phyloP scores from a whole-genome alignment of 2,888 invertebrate genomes.

The Scelioninae gen. 2 region DNA sequence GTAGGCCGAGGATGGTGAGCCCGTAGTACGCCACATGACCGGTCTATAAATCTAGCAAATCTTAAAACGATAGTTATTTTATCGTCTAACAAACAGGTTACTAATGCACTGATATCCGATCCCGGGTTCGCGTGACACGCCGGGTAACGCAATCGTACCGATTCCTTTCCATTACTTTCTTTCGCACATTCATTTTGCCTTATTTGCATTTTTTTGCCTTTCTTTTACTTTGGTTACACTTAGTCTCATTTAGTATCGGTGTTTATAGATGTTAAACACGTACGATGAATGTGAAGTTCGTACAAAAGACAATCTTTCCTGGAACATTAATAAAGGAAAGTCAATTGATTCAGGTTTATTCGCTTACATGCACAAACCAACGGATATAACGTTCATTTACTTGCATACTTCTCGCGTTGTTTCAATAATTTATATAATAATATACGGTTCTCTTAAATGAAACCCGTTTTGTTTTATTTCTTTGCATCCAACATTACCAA shows the following conservation, averaged over 20 bases:
- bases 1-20: constrained; percentile 52
- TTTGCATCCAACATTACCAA: too few species aligned
- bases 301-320: constrained; percentile 22
- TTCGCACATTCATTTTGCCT: constrained; percentile 30
- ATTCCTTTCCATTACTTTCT: constrained; percentile 54
- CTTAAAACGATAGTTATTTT: constrained; percentile 69
- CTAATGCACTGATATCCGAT: constrained; percentile 68
- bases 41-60: constrained; percentile 71
- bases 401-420: too few species aligned
- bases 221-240: constrained; percentile 27
- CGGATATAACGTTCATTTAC: too few species aligned
- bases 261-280: constrained; percentile 36
- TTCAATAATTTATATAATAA: too few species aligned
- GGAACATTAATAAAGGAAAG: constrained; percentile 5
- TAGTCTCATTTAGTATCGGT: constrained; percentile 23
- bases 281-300: constrained; percentile 7
- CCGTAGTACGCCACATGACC: constrained; percentile 60
- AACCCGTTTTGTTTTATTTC: too few species aligned
- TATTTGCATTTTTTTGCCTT: constrained; percentile 16
- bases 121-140: constrained; percentile 65
- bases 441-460: too few species aligned
- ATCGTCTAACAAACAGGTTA: constrained; percentile 71
- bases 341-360: constrained; percentile 17
- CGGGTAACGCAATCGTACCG: constrained; percentile 58
- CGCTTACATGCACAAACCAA: not conserved